Percentiles rank a stretch among this genome's conserved stretches.
Evolutionary conservation across 53 echinoderm and acorn worm species (phyloP).

Genomic region (Paelopatides confundens): DNA sequence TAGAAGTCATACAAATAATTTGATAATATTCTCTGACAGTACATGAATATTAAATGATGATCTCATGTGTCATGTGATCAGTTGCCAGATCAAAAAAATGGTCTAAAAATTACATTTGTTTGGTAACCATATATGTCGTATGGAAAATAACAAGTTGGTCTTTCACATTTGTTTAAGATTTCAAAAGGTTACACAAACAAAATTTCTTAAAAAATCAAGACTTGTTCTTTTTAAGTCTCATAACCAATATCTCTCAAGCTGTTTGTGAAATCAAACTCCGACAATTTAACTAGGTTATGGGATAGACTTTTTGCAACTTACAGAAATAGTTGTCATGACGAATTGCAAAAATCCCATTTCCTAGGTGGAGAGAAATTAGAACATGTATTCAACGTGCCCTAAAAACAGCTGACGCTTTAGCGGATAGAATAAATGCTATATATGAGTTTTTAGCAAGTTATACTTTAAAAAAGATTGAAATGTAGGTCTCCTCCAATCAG

Average conservation of each 20-base stretch:
- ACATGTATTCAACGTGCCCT: conserved; percentile 33
- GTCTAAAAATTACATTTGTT: no score
- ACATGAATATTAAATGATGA: no score
- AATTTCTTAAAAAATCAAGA: no score
- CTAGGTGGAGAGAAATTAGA: conserved; percentile 3
- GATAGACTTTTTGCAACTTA: conserved; percentile 9
- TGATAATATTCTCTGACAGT: no score
- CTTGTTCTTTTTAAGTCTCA: neutral
- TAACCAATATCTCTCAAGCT: neutral
- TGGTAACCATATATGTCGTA: no score
- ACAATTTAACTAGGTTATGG: conserved; percentile 36
- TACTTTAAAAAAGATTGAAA: neutral
- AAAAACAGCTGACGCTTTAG: conserved; percentile 12
- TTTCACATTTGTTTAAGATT: no score
- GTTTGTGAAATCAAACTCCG: neutral
- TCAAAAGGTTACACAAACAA: no score
- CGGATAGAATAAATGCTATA: neutral
- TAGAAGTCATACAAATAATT: no score
- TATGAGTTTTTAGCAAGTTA: conserved; percentile 4
- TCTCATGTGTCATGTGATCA: no score
- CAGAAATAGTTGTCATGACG: conserved; percentile 14
- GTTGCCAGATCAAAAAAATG: no score
- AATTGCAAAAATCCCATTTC: conserved; percentile 24
- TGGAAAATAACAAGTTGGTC: no score
- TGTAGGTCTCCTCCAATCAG: neutral